Conservation (phyloP, 2,113 vertebrate species). For the Vidua chalybeata region DNA sequence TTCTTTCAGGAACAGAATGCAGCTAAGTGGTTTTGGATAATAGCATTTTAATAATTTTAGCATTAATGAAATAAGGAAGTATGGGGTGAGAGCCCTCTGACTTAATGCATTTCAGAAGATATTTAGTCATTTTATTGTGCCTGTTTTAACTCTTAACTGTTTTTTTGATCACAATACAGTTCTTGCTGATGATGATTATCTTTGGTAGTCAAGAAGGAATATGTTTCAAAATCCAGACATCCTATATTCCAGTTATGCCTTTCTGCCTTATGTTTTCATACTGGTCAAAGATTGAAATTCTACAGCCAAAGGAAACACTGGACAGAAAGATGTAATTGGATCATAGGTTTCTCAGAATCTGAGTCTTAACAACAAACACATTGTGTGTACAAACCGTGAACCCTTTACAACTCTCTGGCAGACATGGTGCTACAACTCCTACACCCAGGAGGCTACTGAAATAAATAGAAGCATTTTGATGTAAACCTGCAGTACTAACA, state of each 20-base stretch:
- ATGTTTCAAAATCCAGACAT: neutral
- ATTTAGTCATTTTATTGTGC: neutral
- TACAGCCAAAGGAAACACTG: neutral
- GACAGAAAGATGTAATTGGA: neutral
- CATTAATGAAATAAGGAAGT: neutral
- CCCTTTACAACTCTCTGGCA: neutral
- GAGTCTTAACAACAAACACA: neutral
- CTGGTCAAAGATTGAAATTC: neutral
- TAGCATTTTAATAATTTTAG: neutral
- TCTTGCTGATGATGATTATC: neutral
- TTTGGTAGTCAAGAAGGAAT: neutral
- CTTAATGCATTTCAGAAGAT: neutral
- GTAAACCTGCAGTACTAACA: neutral
- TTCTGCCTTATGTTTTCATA: neutral
- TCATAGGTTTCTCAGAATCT: neutral
- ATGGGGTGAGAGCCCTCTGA: neutral
- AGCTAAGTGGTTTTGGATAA: neutral
- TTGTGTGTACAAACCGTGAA: neutral
- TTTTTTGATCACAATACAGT: neutral
- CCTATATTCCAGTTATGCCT: neutral
- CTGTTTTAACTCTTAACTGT: neutral
- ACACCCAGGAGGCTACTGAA: neutral
- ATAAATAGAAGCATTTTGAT: neutral
- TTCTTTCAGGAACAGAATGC: neutral
- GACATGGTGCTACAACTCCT: neutral